A percentile compares a stretch with the other conserved stretches of the same genome.
Evolutionary conservation across 2,888 invertebrate species (phyloP).

Genomic region (Euclidia mi): DNA sequence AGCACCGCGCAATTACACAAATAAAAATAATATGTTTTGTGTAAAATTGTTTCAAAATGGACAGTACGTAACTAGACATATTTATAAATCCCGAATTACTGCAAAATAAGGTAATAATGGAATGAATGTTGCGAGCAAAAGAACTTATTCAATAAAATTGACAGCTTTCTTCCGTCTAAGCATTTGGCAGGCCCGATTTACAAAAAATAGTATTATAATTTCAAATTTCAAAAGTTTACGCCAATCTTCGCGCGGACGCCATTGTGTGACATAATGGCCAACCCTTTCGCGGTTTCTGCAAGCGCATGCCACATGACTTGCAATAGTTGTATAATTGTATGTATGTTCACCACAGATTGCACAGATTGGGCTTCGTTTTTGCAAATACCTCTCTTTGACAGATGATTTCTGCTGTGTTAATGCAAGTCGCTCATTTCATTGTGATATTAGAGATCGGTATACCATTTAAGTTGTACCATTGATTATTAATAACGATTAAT

Average conservation of each 20-base stretch:
- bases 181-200: slow-evolving; percentile 23
- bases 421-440: slow-evolving; percentile 26
- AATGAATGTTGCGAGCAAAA: too few species aligned
- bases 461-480: background rate
- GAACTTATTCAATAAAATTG: slow-evolving; percentile 15
- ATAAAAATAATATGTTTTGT: too few species aligned
- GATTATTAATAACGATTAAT: too few species aligned
- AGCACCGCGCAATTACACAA: too few species aligned
- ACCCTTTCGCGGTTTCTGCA: slow-evolving; percentile 76
- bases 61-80: too few species aligned
- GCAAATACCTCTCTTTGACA: slow-evolving; percentile 54
- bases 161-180: slow-evolving; percentile 23
- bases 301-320: slow-evolving; percentile 78
- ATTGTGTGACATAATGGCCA: slow-evolving; percentile 47
- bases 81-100: too few species aligned
- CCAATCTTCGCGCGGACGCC: slow-evolving; percentile 15
- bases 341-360: slow-evolving; percentile 76
- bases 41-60: too few species aligned
- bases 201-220: slow-evolving; percentile 16
- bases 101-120: too few species aligned
- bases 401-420: slow-evolving; percentile 60
- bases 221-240: slow-evolving; percentile 38
- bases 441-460: slow-evolving; percentile 34
- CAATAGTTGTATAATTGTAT: slow-evolving; percentile 52
- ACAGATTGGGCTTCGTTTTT: slow-evolving; percentile 63